These are phyloP conservation scores for Hypanus sabinus DNA, from an alignment of 2,113 vertebrate genomes.

Conservation along the genomic window DNA sequence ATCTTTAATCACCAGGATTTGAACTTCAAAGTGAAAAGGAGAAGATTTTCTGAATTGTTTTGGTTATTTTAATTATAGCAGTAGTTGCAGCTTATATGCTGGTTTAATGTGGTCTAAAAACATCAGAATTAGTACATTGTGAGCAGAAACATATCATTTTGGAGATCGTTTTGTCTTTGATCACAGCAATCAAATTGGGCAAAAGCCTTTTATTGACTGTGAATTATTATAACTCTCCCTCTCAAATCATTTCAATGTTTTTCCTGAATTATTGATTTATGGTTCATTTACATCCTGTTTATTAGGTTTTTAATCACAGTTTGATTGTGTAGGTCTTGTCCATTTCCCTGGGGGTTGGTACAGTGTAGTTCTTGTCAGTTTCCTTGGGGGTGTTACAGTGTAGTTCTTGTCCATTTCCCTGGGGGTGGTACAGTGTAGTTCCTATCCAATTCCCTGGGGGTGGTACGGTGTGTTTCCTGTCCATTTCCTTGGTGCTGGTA, in stretches of 20 bases:
- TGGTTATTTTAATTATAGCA: neutral
- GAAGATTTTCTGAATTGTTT: conserved; percentile 22
- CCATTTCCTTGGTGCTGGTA: too few relatives aligned
- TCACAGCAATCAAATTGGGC: neutral
- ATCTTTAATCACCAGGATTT: conserved; percentile 18
- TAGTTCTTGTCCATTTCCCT: too few relatives aligned
- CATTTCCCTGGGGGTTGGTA: too few relatives aligned
- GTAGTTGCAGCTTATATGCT: neutral
- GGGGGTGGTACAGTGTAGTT: too few relatives aligned
- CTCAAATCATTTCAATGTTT: neutral
- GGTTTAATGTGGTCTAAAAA: neutral
- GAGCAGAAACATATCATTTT: neutral
- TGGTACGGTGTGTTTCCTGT: too few relatives aligned
- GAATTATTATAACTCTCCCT: neutral
- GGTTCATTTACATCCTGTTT: neutral
- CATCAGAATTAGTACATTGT: neutral
- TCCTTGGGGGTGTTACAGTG: too few relatives aligned
- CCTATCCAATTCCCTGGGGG: too few relatives aligned
- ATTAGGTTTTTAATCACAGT: neutral
- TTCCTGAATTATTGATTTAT: neutral
- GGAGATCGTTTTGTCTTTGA: conserved; percentile 21
- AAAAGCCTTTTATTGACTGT: conserved; percentile 14
- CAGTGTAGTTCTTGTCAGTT: too few relatives aligned
- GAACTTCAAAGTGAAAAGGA: neutral
- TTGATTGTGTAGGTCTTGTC: too few relatives aligned